phyloP scores from a whole-genome alignment of 1,140 invertebrate genomes.

The Meteorus sp. region DNA sequence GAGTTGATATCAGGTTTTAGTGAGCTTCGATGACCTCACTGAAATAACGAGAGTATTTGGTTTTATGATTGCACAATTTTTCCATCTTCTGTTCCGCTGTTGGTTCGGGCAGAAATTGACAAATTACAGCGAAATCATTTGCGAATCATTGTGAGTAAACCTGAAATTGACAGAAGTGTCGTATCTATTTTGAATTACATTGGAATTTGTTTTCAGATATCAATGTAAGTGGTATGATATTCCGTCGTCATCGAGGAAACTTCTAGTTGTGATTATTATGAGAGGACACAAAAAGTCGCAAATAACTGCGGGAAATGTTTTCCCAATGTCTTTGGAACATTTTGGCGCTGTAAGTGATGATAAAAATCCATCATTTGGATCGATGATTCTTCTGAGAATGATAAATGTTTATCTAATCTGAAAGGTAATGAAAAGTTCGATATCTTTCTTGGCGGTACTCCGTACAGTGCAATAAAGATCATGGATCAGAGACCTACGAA shows the following conservation, averaged over 20 bases:
- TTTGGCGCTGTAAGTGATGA: constrained; percentile 8
- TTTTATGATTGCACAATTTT: background rate
- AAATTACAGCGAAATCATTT: constrained; percentile 1
- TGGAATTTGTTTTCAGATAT: constrained; percentile 20
- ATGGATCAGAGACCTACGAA: no score
- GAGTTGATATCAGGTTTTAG: no score
- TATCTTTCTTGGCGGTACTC: constrained; percentile 19
- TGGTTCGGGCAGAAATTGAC: constrained; percentile 22
- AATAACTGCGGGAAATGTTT: constrained; percentile 29
- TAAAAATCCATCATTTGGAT: background rate
- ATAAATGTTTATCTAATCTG: background rate
- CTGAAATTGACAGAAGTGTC: background rate
- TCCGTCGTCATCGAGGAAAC: constrained; percentile 12
- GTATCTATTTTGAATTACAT: background rate
- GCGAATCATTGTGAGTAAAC: constrained; percentile 15
- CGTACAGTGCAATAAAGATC: constrained; percentile 8
- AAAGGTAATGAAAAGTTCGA: constrained; percentile 20
- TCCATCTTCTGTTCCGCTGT: constrained; percentile 20
- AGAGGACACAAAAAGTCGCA: constrained; percentile 21
- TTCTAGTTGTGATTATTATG: constrained; percentile 23
- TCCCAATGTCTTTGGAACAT: constrained; percentile 20
- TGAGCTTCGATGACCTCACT: no score
- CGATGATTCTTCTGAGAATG: background rate
- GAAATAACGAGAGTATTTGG: constrained; percentile 6
- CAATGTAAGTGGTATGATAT: constrained; percentile 25